Conservation (phyloP, 2,888 invertebrate species). For the Entomobrya proxima region DNA sequence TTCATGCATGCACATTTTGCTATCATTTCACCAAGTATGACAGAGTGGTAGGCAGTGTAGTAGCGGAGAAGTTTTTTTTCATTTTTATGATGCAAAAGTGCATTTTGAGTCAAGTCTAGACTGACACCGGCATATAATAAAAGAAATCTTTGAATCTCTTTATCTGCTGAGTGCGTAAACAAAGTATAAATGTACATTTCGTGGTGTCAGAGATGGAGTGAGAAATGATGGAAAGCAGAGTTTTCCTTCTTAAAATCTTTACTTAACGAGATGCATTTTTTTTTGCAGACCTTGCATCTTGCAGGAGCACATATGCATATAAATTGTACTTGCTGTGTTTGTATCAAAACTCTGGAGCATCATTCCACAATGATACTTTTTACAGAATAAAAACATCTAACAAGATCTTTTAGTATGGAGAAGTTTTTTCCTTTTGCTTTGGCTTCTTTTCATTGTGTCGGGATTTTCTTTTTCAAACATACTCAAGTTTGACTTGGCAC, state of each 20-base stretch:
- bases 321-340: not conserved
- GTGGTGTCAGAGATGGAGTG: not conserved
- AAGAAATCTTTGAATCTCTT: slow-evolving; percentile 35
- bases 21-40: not conserved
- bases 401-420: not conserved
- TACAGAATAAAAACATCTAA: slow-evolving; percentile 18
- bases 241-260: not conserved
- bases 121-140: slow-evolving; percentile 13
- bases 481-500: not conserved
- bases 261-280: slow-evolving; percentile 15
- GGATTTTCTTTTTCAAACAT: not conserved
- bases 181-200: slow-evolving; percentile 10
- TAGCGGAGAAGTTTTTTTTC: too few relatives aligned
- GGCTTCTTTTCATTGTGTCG: not conserved
- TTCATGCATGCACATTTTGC: not conserved
- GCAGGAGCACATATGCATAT: not conserved
- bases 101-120: too few relatives aligned
- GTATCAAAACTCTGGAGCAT: not conserved
- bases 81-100: not conserved
- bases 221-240: slow-evolving; percentile 36
- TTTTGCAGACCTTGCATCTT: slow-evolving; percentile 32
- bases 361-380: not conserved
- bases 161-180: slow-evolving; percentile 43
- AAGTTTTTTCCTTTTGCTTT: not conserved
- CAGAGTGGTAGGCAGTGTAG: too few relatives aligned